These are phyloP conservation scores for Aphelenchoides fujianensis DNA, from an alignment of 1,140 invertebrate species.

Conservation along the genomic window DNA sequence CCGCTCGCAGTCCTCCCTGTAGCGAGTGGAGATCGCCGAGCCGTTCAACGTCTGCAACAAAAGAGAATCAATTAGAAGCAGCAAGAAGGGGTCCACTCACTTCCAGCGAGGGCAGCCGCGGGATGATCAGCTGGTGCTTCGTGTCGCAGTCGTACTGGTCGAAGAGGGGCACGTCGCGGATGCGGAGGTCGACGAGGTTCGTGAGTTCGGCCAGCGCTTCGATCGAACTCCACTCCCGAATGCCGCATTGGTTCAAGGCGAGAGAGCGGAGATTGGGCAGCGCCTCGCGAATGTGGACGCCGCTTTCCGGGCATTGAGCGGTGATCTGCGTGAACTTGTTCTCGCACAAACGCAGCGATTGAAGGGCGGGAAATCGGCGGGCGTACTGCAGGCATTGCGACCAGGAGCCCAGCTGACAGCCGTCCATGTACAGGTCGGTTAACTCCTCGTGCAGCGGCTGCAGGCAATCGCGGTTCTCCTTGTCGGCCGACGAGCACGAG, in stretches of 20 bases:
- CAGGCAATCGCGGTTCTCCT: not conserved
- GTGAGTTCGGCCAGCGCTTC: conserved; percentile 16
- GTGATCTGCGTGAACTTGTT: not conserved
- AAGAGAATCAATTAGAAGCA: no score
- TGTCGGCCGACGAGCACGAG: not conserved
- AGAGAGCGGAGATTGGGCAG: not conserved
- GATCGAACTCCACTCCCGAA: conserved; percentile 7
- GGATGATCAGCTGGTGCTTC: conserved; percentile 10
- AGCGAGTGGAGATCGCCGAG: not conserved
- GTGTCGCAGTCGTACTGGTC: conserved; percentile 8
- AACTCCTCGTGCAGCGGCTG: not conserved
- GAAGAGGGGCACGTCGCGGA: conserved; percentile 6
- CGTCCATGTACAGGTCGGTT: conserved; percentile 13
- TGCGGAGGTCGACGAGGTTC: not conserved
- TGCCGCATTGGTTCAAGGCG: not conserved
- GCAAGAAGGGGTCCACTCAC: no score
- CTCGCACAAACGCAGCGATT: not conserved
- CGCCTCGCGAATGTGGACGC: not conserved
- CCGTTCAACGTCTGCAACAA: conserved; percentile 15
- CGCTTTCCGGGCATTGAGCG: not conserved
- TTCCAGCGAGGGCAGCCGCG: not conserved
- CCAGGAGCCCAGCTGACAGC: not conserved
- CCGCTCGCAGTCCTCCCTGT: conserved; percentile 7
- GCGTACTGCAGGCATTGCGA: not conserved
- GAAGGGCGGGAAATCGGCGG: not conserved